These are phyloP conservation scores for Ciconia maguari DNA, from an alignment of 2,113 vertebrate species.

Conservation along the genomic window DNA sequence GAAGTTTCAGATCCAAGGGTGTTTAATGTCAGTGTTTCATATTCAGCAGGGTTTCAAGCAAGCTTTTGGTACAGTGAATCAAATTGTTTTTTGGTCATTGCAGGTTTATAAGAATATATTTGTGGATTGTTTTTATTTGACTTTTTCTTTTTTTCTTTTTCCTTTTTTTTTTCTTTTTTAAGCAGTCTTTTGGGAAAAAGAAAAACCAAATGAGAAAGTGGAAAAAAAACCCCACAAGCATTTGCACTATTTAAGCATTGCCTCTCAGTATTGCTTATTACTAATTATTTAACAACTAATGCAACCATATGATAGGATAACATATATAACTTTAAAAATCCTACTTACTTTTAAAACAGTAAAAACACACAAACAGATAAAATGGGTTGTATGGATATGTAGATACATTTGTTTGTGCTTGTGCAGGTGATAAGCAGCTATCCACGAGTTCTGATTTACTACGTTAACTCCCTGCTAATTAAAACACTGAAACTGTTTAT, in stretches of 20 bases:
- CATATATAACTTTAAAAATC: not conserved
- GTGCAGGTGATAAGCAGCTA: not conserved
- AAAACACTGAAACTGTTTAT: not conserved
- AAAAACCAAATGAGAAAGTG: not conserved
- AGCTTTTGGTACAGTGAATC: not conserved
- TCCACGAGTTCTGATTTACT: not conserved
- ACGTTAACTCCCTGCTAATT: not conserved
- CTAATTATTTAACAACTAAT: not conserved
- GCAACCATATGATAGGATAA: not conserved
- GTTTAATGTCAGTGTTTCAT: constrained; percentile 49
- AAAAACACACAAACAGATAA: not conserved
- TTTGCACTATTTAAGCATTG: not conserved
- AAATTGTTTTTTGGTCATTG: not conserved
- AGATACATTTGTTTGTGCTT: not conserved
- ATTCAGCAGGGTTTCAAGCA: not conserved
- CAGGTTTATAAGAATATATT: not conserved
- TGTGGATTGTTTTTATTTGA: not conserved
- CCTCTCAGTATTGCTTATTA: not conserved
- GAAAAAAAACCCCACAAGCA: not conserved
- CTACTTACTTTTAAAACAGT: not conserved
- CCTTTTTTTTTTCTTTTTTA: not conserved
- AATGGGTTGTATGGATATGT: not conserved
- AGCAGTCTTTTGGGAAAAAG: not conserved
- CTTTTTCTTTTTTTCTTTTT: not conserved
- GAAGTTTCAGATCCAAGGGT: constrained; percentile 65